A percentile compares a stretch with the other conserved stretches of the same genome.
Conservation (phyloP, 2,888 invertebrate genomes). For the Plebejus melissa region DNA sequence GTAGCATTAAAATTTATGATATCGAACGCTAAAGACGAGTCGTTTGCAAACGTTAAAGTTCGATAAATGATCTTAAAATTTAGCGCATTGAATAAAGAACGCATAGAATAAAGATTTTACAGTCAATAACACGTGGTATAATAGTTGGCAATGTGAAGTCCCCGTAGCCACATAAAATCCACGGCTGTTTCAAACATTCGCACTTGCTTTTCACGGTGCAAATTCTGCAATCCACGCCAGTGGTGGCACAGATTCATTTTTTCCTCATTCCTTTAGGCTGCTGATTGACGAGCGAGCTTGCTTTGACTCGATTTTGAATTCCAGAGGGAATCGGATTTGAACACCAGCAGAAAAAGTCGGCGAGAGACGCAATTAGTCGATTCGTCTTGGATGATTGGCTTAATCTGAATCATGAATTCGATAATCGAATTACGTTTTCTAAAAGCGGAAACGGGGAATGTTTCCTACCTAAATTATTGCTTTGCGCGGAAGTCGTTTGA, state of each 20-base stretch:
- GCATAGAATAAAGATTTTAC: slow-evolving; percentile 58
- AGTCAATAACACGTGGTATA: slow-evolving; percentile 52
- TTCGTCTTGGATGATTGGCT: slow-evolving; percentile 1
- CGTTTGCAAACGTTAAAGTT: neutral
- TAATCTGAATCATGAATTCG: neutral
- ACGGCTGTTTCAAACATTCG: slow-evolving; percentile 61
- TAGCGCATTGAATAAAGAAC: slow-evolving; percentile 41
- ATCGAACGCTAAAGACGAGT: neutral
- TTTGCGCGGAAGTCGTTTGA: neutral
- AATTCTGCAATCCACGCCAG: slow-evolving; percentile 39
- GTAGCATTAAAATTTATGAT: neutral
- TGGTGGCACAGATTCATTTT: slow-evolving; percentile 6
- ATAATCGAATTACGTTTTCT: neutral
- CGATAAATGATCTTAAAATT: neutral
- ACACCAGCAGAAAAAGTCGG: neutral
- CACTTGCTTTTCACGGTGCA: slow-evolving; percentile 63
- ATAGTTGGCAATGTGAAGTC: slow-evolving; percentile 76
- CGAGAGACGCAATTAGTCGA: neutral
- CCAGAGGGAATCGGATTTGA: slow-evolving; percentile 2
- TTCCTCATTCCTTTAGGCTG: neutral
- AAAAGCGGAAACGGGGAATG: neutral
- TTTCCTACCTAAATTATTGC: neutral
- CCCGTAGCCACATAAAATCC: slow-evolving; percentile 69
- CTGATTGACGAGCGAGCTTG: slow-evolving; percentile 18
- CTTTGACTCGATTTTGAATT: neutral